Evolutionary conservation across 2,888 invertebrate genomes (phyloP).

Genomic region (Gastrophysa polygoni): DNA sequence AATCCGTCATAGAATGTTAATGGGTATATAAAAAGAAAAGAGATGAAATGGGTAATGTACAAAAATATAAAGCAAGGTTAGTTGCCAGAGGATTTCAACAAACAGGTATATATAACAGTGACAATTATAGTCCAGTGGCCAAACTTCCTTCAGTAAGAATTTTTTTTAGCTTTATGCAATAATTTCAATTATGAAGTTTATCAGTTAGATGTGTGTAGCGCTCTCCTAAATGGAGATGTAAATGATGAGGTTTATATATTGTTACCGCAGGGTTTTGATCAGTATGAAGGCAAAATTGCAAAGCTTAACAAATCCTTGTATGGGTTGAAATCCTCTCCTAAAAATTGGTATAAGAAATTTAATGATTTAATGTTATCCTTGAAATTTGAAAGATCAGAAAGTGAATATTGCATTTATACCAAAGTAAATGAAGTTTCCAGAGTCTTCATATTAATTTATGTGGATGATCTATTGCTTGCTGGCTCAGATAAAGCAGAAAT

Average conservation of each 20-base stretch:
- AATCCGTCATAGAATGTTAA: slow-evolving; percentile 25
- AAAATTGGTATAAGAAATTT: slow-evolving; percentile 4
- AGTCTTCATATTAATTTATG: slow-evolving; percentile 11
- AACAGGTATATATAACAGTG: slow-evolving; percentile 11
- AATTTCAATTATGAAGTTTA: slow-evolving; percentile 19
- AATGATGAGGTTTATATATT: slow-evolving; percentile 7
- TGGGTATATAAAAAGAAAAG: slow-evolving; percentile 32
- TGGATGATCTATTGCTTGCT: slow-evolving; percentile 20
- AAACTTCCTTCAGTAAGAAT: slow-evolving; percentile 22
- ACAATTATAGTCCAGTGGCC: slow-evolving; percentile 29
- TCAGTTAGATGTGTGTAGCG: slow-evolving; percentile 30
- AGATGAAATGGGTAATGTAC: slow-evolving; percentile 18
- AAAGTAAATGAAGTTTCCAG: neutral
- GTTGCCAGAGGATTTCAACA: slow-evolving; percentile 24
- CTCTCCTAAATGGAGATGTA: slow-evolving; percentile 31
- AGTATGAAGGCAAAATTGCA: neutral
- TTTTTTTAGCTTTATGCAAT: slow-evolving; percentile 21
- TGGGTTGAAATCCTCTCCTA: neutral
- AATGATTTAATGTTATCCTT: neutral
- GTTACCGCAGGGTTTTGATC: neutral
- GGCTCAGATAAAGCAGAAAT: slow-evolving; percentile 16
- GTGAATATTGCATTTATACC: slow-evolving; percentile 8
- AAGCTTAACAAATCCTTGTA: slow-evolving; percentile 1
- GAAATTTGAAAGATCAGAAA: slow-evolving; percentile 4
- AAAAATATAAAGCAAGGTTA: slow-evolving; percentile 20